Base-by-base conservation (phyloP, 1,140 invertebrate genomes). In the Druon quercuslanigerum region DNA sequence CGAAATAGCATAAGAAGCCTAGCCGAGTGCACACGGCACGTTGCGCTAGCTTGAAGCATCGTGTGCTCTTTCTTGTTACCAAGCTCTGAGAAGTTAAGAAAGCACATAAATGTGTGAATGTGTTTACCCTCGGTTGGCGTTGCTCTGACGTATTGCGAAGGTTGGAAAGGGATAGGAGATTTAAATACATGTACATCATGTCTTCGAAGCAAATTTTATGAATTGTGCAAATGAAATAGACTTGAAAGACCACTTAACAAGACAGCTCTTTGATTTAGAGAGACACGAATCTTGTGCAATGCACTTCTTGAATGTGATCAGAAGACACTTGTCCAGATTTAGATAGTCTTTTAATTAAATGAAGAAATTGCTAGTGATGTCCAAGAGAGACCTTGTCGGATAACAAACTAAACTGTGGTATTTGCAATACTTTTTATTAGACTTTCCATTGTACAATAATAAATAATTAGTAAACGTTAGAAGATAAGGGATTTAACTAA, bases 371-470 rank as follows among this genome's bases (percentile, higher is more conserved):
- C 25, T 3, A 33, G 7, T 54, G 52, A 54, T 17, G 3, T 54
- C n/a, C 2, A 9, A 54, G n/a, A 46, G 7, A 46, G n/a, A 54
- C 52, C n/a, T 54, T 54, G 9, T 54, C 52, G 76, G 73, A 73
- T 81, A 86, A 88, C 85, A 88, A 87, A 89, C 79, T 75, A 87
- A 85, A 86, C 83, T 84, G 85, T 82, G 78, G 74, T 89, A 86
- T 79, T 90, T 85, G 80, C 80, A 88, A 86, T 84, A 90, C 83
- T 86, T 90, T 90, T 91, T 89, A 90, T 91, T 91, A 86, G 80
- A 84, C 76, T 85, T 87, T 89, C 84, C 86, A 89, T 90, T 85
- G 84, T 91, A 91, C 90, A 91, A 88, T 90, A 90, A 88, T 90
- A 89, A 90, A 90, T 89, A 90, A 88, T 91, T 89, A 90, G 86